Conservation (phyloP, 1,140 invertebrate species). For the Danaus plexippus region DNA sequence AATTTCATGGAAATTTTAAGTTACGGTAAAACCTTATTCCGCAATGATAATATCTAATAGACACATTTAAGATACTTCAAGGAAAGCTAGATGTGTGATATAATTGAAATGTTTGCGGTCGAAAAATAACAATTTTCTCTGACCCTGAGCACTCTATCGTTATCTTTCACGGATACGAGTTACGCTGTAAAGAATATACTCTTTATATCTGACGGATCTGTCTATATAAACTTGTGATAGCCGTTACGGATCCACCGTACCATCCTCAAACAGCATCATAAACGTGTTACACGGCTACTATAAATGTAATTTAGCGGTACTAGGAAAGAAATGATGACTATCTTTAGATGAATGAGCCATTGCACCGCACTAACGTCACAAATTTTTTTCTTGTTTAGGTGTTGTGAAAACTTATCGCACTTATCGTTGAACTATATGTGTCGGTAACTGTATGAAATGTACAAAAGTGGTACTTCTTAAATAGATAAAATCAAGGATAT, state of each 20-base stretch:
- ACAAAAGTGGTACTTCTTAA: neutral
- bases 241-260: conserved; percentile 59
- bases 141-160: conserved; percentile 44
- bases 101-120: conserved; percentile 34
- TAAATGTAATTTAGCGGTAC: conserved; percentile 69
- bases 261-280: conserved; percentile 66
- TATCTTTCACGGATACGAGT: conserved; percentile 46
- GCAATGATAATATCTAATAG: too few relatives aligned
- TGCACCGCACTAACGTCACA: conserved; percentile 39
- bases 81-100: conserved; percentile 49
- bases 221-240: conserved; percentile 63
- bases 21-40: too few relatives aligned
- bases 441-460: conserved; percentile 8
- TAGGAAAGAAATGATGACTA: conserved; percentile 61
- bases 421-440: conserved; percentile 15
- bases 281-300: conserved; percentile 66
- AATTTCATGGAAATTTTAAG: too few relatives aligned
- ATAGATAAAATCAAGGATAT: conserved; percentile 7
- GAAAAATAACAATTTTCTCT: conserved; percentile 49
- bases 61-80: conserved; percentile 19
- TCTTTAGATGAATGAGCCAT: conserved; percentile 57
- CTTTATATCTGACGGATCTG: conserved; percentile 57
- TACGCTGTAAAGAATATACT: conserved; percentile 50
- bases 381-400: conserved; percentile 52
- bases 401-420: conserved; percentile 47